Conservation (phyloP, 2,113 vertebrate genomes). For the Gila orcuttii region DNA sequence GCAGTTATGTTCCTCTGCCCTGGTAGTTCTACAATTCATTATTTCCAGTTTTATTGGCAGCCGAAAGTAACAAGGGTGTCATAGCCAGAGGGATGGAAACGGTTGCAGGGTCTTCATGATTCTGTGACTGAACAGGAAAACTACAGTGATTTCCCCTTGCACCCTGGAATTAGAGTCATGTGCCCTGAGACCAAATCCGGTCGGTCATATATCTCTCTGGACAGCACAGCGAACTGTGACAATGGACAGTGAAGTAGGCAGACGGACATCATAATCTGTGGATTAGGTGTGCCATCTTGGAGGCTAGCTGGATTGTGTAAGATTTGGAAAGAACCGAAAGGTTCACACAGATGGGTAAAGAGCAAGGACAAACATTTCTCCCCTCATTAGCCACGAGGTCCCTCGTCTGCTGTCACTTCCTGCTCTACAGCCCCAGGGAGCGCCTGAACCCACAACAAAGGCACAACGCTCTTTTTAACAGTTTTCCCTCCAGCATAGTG, state of each 20-base stretch:
- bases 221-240: not conserved
- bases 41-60: slow-evolving; percentile 21
- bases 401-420: slow-evolving; percentile 12
- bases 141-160: slow-evolving; percentile 37
- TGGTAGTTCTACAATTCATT: slow-evolving; percentile 6
- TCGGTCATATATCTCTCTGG: not conserved
- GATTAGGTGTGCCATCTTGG: not conserved
- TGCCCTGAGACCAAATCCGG: not conserved
- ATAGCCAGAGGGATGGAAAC: slow-evolving; percentile 25
- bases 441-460: slow-evolving; percentile 7
- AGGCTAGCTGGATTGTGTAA: not conserved
- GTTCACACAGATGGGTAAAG: slow-evolving; percentile 18
- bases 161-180: slow-evolving; percentile 21
- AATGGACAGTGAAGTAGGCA: not conserved
- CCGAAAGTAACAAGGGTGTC: slow-evolving; percentile 1
- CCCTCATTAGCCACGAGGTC: slow-evolving; percentile 37
- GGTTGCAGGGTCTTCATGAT: slow-evolving; percentile 8
- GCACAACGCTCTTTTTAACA: slow-evolving; percentile 1
- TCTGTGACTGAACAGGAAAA: slow-evolving; percentile 47
- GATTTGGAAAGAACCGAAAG: slow-evolving; percentile 19
- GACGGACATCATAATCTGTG: not conserved
- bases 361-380: slow-evolving; percentile 45
- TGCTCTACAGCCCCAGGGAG: not conserved
- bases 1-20: slow-evolving; percentile 10
- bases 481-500: not conserved